Evolutionary conservation across 2,888 invertebrate genomes (phyloP).

Genomic region (Aquatica leii): DNA sequence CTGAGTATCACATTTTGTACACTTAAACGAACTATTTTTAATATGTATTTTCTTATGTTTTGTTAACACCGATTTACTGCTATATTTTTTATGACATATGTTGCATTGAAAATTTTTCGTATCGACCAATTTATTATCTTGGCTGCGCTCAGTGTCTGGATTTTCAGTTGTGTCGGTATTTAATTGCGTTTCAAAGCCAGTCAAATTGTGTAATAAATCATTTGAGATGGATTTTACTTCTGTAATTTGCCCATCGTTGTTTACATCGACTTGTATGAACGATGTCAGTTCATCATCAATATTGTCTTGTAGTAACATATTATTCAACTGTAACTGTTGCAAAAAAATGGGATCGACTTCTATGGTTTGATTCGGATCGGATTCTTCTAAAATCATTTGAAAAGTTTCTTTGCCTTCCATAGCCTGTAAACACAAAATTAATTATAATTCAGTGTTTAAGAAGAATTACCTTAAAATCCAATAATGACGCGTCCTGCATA

Average conservation of each 20-base stretch:
- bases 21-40: constrained; percentile 67
- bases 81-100: constrained; percentile 54
- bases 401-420: not conserved
- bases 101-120: constrained; percentile 49
- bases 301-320: constrained; percentile 40
- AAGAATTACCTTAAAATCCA: constrained; percentile 3
- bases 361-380: constrained; percentile 27
- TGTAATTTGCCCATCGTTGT: constrained; percentile 22
- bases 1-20: constrained; percentile 65
- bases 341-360: constrained; percentile 41
- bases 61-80: constrained; percentile 52
- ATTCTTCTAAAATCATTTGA: constrained; percentile 15
- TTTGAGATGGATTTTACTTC: constrained; percentile 19
- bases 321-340: constrained; percentile 40
- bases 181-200: constrained; percentile 6
- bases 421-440: too few species aligned
- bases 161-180: constrained; percentile 19
- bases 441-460: too few species aligned
- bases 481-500: not conserved
- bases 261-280: constrained; percentile 29
- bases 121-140: constrained; percentile 19
- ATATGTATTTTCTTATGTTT: constrained; percentile 63
- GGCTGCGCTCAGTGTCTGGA: constrained; percentile 7
- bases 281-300: constrained; percentile 19
- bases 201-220: constrained; percentile 8